Conservation (phyloP, 1,140 invertebrate genomes). For the Eurosta solidaginis region DNA sequence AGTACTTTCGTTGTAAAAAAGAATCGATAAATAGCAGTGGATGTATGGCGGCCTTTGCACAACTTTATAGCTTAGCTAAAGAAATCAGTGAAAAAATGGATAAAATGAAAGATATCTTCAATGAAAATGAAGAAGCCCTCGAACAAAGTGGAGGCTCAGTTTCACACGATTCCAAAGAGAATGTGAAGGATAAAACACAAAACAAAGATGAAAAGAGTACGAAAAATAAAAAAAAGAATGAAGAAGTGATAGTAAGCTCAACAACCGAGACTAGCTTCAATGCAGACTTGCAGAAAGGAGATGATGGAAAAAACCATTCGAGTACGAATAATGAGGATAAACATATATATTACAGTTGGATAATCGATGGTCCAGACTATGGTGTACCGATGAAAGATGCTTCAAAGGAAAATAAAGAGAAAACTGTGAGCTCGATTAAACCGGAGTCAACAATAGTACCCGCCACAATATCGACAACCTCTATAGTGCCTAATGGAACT, state of each 20-base stretch:
- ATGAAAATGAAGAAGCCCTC: conserved; percentile 33
- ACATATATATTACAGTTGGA: conserved; percentile 32
- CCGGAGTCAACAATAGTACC: too few species aligned
- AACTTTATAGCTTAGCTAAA: conserved; percentile 51
- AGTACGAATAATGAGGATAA: neutral
- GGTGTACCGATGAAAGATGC: neutral
- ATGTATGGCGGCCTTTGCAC: conserved; percentile 51
- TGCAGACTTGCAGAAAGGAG: neutral
- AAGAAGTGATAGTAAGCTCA: neutral
- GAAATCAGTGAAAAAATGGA: conserved; percentile 54
- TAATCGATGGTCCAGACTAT: conserved; percentile 31
- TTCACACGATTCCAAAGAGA: conserved; percentile 20
- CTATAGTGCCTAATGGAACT: neutral
- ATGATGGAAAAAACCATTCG: neutral
- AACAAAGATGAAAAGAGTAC: neutral
- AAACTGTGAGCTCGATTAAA: too few species aligned
- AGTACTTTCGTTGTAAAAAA: conserved; percentile 51
- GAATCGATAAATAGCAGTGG: conserved; percentile 39
- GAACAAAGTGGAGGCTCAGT: neutral
- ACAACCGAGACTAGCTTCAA: conserved; percentile 1
- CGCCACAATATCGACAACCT: too few species aligned
- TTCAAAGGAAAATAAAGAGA: neutral
- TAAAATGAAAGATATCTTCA: conserved; percentile 52
- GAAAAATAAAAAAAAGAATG: neutral
- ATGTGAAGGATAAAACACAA: neutral